Conservation (phyloP, 37 sponge, comb jelly and placozoan genomes). For the Lycopodina hypogea region DNA sequence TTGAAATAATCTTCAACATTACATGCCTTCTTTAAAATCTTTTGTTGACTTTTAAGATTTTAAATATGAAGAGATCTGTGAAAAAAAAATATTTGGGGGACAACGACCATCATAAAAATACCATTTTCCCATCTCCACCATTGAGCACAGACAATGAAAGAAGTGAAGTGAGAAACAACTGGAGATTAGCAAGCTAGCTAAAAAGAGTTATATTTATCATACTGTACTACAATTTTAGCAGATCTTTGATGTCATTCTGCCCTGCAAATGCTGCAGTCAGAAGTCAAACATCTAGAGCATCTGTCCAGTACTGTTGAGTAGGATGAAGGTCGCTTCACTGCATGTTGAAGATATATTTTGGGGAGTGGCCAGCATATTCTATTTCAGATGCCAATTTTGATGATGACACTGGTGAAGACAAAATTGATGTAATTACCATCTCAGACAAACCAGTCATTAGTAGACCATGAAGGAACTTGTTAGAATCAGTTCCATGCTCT, state of each 20-base stretch:
- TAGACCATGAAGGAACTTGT: conserved; percentile 15
- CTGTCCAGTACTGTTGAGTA: too few relatives aligned
- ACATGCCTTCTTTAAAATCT: background rate
- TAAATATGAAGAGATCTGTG: background rate
- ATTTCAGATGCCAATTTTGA: background rate
- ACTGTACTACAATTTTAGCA: too few relatives aligned
- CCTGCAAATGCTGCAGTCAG: background rate
- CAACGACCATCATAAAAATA: background rate
- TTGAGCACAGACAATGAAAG: conserved; percentile 19
- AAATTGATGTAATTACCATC: conserved; percentile 91
- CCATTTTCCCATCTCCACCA: conserved; percentile 11
- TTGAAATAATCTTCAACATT: too few relatives aligned
- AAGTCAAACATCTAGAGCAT: too few relatives aligned
- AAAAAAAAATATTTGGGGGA: background rate
- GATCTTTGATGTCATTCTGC: background rate
- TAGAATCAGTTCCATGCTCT: conserved; percentile 60
- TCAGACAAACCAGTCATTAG: conserved; percentile 13
- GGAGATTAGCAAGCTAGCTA: background rate
- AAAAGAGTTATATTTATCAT: conserved; percentile 18
- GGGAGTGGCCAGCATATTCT: too few relatives aligned
- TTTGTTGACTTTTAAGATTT: conserved; percentile 40
- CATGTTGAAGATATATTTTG: too few relatives aligned
- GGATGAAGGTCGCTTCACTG: too few relatives aligned
- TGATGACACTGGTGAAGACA: conserved; percentile 61
- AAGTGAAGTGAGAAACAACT: background rate